Conservation (phyloP, 2,888 invertebrate species). For the Punctoribates punctum region DNA sequence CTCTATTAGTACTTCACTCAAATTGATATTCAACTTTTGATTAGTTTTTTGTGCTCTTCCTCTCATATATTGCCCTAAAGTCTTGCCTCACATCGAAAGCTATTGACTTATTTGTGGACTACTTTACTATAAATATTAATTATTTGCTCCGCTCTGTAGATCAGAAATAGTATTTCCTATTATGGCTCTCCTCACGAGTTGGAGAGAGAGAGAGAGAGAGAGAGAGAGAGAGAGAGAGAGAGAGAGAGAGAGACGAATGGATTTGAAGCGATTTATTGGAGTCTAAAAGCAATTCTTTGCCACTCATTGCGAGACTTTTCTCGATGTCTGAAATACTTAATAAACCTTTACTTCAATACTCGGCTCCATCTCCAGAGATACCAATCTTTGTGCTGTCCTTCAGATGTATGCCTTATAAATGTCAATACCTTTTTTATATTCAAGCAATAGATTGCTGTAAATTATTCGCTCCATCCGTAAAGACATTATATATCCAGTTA, state of each 20-base stretch:
- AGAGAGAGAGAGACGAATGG: not conserved
- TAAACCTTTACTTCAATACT: slow-evolving; percentile 16
- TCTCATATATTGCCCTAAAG: not conserved
- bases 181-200: too few relatives aligned
- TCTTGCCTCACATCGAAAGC: not conserved
- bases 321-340: not conserved
- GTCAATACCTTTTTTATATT: not conserved
- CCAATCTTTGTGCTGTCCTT: not conserved
- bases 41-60: not conserved
- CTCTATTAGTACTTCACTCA: not conserved
- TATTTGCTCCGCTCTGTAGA: not conserved
- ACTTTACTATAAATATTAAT: slow-evolving; percentile 5
- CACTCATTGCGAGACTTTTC: not conserved
- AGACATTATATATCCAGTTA: too few relatives aligned
- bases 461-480: too few relatives aligned
- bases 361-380: not conserved
- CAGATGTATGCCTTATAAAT: not conserved
- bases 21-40: slow-evolving; percentile 1
- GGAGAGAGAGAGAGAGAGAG: too few relatives aligned
- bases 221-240: not conserved
- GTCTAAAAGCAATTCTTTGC: not conserved
- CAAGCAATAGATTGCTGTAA: not conserved
- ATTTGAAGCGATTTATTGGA: not conserved
- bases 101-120: not conserved
- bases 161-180: not conserved